These are phyloP conservation scores for Amphipoea oculea DNA, from an alignment of 2,888 invertebrate genomes.

Conservation along the genomic window DNA sequence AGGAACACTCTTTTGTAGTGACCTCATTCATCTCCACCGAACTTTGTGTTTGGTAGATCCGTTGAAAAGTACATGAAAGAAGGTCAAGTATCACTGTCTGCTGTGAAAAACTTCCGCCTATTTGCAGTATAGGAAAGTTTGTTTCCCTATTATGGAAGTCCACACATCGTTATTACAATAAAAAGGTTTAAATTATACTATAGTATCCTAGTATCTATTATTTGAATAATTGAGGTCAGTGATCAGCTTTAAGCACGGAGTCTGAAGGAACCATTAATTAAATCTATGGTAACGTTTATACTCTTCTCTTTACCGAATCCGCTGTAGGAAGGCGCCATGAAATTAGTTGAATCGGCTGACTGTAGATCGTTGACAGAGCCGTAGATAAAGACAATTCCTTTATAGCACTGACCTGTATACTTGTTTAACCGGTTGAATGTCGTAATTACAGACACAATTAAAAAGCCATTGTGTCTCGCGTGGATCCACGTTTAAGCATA, in stretches of 20 bases:
- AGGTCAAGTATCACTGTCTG: too few relatives aligned
- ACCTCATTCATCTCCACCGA: background rate
- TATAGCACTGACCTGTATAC: too few relatives aligned
- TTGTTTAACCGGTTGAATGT: too few relatives aligned
- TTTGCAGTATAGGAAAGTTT: background rate
- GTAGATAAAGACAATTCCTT: background rate
- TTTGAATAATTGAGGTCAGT: background rate
- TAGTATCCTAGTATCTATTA: background rate
- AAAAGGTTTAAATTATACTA: background rate
- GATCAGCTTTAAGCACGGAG: background rate
- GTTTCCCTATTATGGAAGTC: background rate
- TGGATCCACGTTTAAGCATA: too few relatives aligned
- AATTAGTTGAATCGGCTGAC: background rate
- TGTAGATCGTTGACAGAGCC: background rate
- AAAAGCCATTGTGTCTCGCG: too few relatives aligned
- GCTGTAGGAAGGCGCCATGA: background rate
- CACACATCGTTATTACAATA: background rate
- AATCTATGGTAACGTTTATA: slow-evolving; percentile 4
- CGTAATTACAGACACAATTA: too few relatives aligned
- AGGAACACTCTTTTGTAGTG: background rate
- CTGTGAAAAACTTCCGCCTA: background rate
- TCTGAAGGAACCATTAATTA: slow-evolving; percentile 4
- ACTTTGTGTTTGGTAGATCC: background rate
- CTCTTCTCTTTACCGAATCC: background rate
- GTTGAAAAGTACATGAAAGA: background rate